Evolutionary conservation across 2,888 invertebrate genomes (phyloP), one percentile per base, ranked within the genome.

Genomic region (Marronus borbonicus): DNA sequence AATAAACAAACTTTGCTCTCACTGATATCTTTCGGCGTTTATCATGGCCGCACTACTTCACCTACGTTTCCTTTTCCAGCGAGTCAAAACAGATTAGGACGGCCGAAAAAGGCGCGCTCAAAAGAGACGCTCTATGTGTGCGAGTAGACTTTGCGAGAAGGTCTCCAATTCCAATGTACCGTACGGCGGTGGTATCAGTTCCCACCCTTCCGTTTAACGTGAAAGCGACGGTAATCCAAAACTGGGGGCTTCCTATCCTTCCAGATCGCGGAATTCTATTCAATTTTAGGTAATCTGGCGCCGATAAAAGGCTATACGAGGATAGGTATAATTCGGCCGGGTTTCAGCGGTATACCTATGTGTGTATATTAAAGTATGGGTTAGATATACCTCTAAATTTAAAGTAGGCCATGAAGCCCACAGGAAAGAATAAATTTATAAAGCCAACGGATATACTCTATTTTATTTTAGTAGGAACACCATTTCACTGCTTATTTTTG

Each of bases 41-140:
- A 74, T 74, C 72, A 60, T 44, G 72, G 72, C 24, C 60, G 72
- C 60, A 74, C 72, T 60, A 74, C 44, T 74, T 74, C 72, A 62
- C 24, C 24, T 24, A 14, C 72, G 72, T 74, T 60, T 74, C 72
- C 72, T 60, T 39, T 74, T 74, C 72, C 60, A 60, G 44, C 39
- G 72, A 74, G 72, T 72, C 72, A 74, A 74, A 74, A 74, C 72
- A 74, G 72, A 74, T 74, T 74, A 74, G 60, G 72, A 24, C 60
- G 60, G 49, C 60, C 72, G 72, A 60, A 44, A 74, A 74, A 20
- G 39, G 58, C 72, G 60, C 60, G 60, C 44, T 74, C 72, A 62
- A 74, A 68, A 74, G 72, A 62, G 60, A 44, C 62, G 28, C 60
- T 28, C 24, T 44, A 20, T 58, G 44, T 60, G n/a, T 60, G 49